Conservation (phyloP, 1,140 invertebrate genomes). For the Drosophila setifemur region DNA sequence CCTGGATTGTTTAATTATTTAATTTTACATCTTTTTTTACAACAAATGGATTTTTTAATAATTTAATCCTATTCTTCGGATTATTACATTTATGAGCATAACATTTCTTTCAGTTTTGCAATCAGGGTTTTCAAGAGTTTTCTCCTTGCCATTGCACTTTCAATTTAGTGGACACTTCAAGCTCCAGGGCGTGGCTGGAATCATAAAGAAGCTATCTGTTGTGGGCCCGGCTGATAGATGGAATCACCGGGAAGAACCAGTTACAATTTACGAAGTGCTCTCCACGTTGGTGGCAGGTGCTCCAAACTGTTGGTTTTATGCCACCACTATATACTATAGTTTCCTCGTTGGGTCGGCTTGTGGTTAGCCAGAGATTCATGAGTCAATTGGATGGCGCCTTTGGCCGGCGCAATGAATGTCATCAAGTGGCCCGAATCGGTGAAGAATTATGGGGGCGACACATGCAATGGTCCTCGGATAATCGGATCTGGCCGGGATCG, state of each 20-base stretch:
- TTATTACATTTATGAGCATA: no score
- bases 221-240: conserved; percentile 34
- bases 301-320: background rate
- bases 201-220: conserved; percentile 41
- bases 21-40: no score
- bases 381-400: conserved; percentile 57
- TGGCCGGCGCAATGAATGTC: conserved; percentile 52
- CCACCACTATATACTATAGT: background rate
- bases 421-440: conserved; percentile 43
- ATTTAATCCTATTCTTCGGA: no score
- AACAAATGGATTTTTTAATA: no score
- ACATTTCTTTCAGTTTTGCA: background rate
- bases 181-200: conserved; percentile 39
- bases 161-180: conserved; percentile 40
- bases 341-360: conserved; percentile 35
- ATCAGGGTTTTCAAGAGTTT: background rate
- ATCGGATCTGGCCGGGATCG: conserved; percentile 20
- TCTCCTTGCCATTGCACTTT: conserved; percentile 9
- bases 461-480: conserved; percentile 47
- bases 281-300: conserved; percentile 29
- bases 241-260: conserved; percentile 50
- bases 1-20: no score
- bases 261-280: conserved; percentile 12
- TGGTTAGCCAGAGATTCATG: conserved; percentile 49
- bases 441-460: conserved; percentile 64